Percentiles rank a stretch among this genome's conserved stretches.
Evolutionary conservation across 2,888 invertebrate genomes (phyloP).

Genomic region (Aleiodes leptofemur): DNA sequence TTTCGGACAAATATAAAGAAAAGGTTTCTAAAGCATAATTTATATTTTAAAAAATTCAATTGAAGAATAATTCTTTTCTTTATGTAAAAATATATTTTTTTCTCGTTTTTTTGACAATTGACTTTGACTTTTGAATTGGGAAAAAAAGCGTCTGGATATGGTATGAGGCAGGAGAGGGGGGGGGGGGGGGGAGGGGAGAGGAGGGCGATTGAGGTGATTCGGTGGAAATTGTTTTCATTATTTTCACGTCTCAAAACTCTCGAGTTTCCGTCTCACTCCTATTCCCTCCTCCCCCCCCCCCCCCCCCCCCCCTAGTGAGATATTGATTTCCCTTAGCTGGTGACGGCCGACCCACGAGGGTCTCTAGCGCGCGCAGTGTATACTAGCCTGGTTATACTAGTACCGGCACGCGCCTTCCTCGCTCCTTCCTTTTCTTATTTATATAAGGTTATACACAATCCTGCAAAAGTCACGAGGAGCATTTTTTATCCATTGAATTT

Average conservation of each 20-base stretch:
- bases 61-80: not conserved
- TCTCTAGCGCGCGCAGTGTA: conserved; percentile 59
- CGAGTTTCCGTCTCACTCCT: conserved; percentile 36
- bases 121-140: not conserved
- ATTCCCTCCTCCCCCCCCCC: conserved; percentile 61
- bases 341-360: conserved; percentile 72
- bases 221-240: conserved; percentile 22
- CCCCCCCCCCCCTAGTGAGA: conserved; percentile 71
- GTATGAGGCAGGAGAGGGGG: not conserved
- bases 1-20: not conserved
- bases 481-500: not conserved
- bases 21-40: not conserved
- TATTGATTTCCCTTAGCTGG: conserved; percentile 74
- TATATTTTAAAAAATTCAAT: not conserved
- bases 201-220: conserved; percentile 7
- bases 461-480: conserved; percentile 8
- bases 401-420: conserved; percentile 57
- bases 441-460: conserved; percentile 2
- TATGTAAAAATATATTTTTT: conserved; percentile 1
- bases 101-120: not conserved
- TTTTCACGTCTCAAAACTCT: conserved; percentile 27
- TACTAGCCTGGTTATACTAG: conserved; percentile 48
- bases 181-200: not conserved
- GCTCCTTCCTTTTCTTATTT: conserved; percentile 29
- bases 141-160: no score